Evolutionary conservation across 2,888 invertebrate species (phyloP), one percentile per base, ranked within the genome.

Genomic region (Ectobius pallidus): DNA sequence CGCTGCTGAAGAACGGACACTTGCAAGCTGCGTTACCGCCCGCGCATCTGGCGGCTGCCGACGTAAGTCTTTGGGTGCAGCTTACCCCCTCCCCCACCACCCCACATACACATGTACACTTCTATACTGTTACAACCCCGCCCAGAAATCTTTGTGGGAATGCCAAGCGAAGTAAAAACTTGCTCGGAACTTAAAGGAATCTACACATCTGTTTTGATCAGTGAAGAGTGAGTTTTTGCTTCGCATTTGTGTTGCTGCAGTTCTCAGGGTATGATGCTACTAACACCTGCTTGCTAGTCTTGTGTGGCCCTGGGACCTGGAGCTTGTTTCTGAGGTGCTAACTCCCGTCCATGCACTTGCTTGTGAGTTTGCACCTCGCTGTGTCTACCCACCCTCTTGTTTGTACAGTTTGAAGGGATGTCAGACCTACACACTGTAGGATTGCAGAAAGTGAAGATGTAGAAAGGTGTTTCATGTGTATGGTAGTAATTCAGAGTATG

Each of bases 11-110:
- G 80, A 79, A 80, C 77, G 79, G 79, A 74, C 80, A 80, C 77
- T 78, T 87, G 85, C 87, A 87, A 86, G 88, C 87, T 82, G 87
- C 88, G 82, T 85, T 88, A 82, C 87, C 88, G 85, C 88, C 87
- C 83, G 85, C 87, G 84, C 88, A 87, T 85, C 87, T 88, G 81
- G 83, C 84, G 81, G 83, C 84, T 81, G 83, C 83, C 75, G 79
- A 79, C 82, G 84, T 84, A 84, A 84, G 84, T 84, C 83, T 82
- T 82, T 81, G 80, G 81, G 81, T 81, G 78, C 80, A 77, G 69
- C 72, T 77, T 58, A 63, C 75, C 70, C 61, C 58, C 70, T 32
- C 22, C 63, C 62, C 62, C 44, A 52, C 22, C 32, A n/a, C n/a
- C 68, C 68, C 46, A 34, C 11, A 55, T 27, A 55, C 55, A 55